Conservation (phyloP, 2,113 vertebrate species). For the Nicator chloris region DNA sequence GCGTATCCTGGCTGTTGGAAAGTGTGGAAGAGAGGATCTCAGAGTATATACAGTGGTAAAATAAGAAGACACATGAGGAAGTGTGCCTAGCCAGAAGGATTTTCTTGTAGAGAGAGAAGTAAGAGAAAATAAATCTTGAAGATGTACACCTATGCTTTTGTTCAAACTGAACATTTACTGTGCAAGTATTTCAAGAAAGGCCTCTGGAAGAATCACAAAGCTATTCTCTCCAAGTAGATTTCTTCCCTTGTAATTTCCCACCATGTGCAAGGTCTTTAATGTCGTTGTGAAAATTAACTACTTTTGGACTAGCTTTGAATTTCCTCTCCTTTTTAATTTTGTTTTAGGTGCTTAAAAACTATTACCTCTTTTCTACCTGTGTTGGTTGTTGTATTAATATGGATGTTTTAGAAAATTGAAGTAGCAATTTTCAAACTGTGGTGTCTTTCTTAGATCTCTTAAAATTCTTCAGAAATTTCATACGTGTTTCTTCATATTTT, state of each 20-base stretch:
- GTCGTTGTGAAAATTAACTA: neutral
- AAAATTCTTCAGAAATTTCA: neutral
- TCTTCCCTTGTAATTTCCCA: neutral
- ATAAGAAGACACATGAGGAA: neutral
- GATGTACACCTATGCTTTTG: neutral
- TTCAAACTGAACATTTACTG: neutral
- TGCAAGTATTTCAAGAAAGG: neutral
- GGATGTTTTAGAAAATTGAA: neutral
- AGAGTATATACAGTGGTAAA: neutral
- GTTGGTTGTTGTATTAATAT: neutral
- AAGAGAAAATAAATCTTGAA: neutral
- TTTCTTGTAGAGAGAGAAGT: neutral
- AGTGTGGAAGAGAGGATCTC: neutral
- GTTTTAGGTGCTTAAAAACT: neutral
- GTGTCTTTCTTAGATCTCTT: neutral
- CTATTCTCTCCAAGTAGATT: neutral
- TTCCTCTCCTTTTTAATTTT: neutral
- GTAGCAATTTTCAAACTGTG: neutral
- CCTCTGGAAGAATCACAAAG: neutral
- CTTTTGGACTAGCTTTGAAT: neutral
- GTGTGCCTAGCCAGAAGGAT: neutral
- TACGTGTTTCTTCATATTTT: neutral
- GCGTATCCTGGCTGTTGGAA: neutral
- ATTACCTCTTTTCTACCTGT: neutral
- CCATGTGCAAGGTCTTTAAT: neutral